Conservation (phyloP, 2,888 invertebrate genomes). For the Campoplex capitator region DNA sequence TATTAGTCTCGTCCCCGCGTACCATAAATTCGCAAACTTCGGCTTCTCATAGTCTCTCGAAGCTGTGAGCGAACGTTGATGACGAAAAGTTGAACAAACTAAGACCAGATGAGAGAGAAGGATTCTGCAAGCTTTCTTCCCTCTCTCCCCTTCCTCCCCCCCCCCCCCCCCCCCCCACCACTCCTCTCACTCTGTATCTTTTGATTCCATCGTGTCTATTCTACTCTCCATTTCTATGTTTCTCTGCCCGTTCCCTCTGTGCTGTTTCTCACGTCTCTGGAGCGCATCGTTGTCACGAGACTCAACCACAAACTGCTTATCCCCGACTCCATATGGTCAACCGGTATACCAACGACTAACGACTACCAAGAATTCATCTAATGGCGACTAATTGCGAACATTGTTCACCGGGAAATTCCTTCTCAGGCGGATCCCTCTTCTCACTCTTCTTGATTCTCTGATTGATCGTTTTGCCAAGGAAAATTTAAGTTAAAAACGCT, state of each 20-base stretch:
- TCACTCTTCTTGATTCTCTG: not conserved
- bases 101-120: constrained; percentile 36
- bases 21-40: constrained; percentile 64
- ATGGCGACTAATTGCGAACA: constrained; percentile 58
- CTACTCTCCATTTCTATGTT: not conserved
- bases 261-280: constrained; percentile 40
- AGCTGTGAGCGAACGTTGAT: constrained; percentile 41
- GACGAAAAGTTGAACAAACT: constrained; percentile 67
- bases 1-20: constrained; percentile 54
- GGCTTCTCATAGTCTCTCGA: constrained; percentile 52
- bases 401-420: constrained; percentile 39
- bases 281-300: constrained; percentile 40
- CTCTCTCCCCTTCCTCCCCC: not conserved
- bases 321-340: constrained; percentile 40
- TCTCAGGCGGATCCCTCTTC: not conserved
- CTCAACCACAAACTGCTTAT: constrained; percentile 34
- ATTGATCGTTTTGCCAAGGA: not conserved
- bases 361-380: constrained; percentile 60
- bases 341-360: constrained; percentile 59
- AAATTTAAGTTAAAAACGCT: not conserved
- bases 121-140: constrained; percentile 33
- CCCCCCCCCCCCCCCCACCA: constrained; percentile 8
- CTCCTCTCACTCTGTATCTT: constrained; percentile 14
- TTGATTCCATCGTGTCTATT: not conserved
- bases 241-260: not conserved